Evolutionary conservation across 2,888 invertebrate species (phyloP).

Genomic region (Lasioglossum lativentre): DNA sequence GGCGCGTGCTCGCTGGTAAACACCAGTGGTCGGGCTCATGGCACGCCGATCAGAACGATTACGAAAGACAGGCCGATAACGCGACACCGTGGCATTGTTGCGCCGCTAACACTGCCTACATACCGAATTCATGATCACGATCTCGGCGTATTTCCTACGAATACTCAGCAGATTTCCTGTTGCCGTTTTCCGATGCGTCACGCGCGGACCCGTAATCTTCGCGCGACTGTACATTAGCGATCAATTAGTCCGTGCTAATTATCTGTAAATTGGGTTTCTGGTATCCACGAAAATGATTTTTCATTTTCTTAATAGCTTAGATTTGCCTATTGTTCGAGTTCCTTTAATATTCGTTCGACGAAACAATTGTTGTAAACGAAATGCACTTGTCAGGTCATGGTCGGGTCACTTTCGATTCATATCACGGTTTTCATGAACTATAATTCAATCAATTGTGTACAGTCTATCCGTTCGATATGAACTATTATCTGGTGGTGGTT

Average conservation of each 20-base stretch:
- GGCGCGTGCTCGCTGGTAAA: constrained; percentile 32
- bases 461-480: neutral
- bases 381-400: neutral
- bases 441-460: neutral
- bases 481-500: neutral
- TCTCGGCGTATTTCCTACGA: neutral
- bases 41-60: constrained; percentile 19
- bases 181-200: neutral
- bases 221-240: neutral
- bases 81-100: neutral
- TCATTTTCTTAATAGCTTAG: neutral
- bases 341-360: neutral
- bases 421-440: no score
- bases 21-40: constrained; percentile 23
- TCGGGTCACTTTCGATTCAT: neutral
- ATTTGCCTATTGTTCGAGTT: neutral
- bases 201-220: neutral
- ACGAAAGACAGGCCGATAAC: constrained; percentile 39
- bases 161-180: neutral
- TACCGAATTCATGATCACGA: neutral
- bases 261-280: neutral
- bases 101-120: neutral
- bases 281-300: neutral
- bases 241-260: neutral
- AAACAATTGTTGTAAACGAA: neutral